A percentile compares a stretch with the other conserved stretches of the same genome.
These are phyloP conservation scores for Chloropsis hardwickii DNA, from an alignment of 2,113 vertebrate species.

Conservation along the genomic window DNA sequence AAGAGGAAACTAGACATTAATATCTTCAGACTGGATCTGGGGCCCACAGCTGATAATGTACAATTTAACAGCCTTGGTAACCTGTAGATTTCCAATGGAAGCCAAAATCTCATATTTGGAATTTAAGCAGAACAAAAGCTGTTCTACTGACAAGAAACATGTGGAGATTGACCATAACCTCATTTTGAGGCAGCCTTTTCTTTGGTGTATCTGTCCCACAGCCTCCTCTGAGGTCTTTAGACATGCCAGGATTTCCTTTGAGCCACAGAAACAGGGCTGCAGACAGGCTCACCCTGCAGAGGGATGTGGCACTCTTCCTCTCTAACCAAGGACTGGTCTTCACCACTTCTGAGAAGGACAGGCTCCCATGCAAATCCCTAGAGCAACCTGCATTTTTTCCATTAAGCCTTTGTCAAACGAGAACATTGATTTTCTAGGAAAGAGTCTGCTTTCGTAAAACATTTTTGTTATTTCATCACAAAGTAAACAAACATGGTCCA, in stretches of 20 bases:
- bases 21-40: conserved; percentile 16
- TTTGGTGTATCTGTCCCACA: background rate
- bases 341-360: background rate
- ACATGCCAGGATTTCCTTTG: background rate
- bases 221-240: background rate
- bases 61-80: conserved; percentile 7
- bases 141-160: background rate
- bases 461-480: background rate
- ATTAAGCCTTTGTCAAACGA: background rate
- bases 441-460: background rate
- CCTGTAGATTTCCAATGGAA: background rate
- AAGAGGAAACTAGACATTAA: conserved; percentile 13
- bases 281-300: background rate
- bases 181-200: background rate
- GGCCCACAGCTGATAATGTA: conserved; percentile 28
- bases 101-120: background rate
- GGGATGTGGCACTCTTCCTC: background rate
- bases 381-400: background rate
- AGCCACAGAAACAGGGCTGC: background rate
- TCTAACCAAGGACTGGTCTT: background rate
- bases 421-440: background rate
- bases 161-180: background rate
- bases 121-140: background rate
- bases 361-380: background rate
- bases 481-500: background rate